Base-by-base conservation (phyloP, 1,140 invertebrate species). In the Cepaea nemoralis region DNA sequence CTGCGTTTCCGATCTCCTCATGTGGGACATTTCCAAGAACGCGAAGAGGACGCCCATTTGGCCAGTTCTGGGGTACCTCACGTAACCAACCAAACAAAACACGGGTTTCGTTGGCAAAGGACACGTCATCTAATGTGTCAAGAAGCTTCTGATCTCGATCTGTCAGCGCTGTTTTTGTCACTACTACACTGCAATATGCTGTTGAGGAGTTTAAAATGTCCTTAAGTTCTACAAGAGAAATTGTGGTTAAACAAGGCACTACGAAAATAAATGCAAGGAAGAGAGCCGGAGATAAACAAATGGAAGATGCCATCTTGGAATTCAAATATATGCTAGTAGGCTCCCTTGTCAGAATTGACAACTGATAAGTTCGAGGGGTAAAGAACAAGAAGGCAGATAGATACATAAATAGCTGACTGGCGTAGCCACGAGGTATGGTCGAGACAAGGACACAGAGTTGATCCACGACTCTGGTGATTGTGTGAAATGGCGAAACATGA, bases 11-110 rank as follows among this genome's bases (percentile, higher is more conserved):
- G 24, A 14, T 24, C 27, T 33, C 63, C 71, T 27, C 71, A n/a
- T 55, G 10, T 24, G 33, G n/a, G 37, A 19, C 73, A 24, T 50
- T 14, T 16, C 63, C 50, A 33, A 55, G 22, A 31, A 75, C 45
- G 12, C 77, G 37, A 19, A 88, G 75, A 31, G n/a, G 0, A 35
- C 83, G 63, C 71, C 86, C 86, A 24, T 83, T 81, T 24, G 85
- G 84, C 85, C 85, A 88, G 33, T 67, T 42, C 76, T 85, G 85
- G n/a, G 75, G 33, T 70, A 75, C 63, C 1, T 77, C 39, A 50
- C 83, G 31, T 55, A 81, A 55, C 35, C 50, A 40, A 0, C 86
- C 86, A 73, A 86, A 50, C 1, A 77, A n/a, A 63, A 85, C 78
- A 45, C n/a, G 37, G 0, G 74, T 39, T 74, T 87, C 85, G 0